Base-by-base conservation (phyloP, 1,140 invertebrate genomes). In the Steinernema feltiae region DNA sequence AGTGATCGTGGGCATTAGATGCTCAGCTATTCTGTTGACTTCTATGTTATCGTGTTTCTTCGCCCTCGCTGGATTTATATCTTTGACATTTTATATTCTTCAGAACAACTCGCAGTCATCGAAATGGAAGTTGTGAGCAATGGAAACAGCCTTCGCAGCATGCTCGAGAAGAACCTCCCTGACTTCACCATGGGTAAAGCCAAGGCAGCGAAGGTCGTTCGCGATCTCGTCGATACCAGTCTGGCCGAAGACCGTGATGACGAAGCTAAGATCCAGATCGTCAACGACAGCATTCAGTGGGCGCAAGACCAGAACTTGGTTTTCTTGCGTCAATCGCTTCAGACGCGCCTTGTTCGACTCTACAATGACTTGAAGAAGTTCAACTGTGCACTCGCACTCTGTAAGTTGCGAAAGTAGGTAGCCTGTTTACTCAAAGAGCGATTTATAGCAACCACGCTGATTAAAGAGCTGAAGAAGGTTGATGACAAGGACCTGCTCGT, bases 401-500 rank as follows among this genome's bases (percentile, higher is more conserved):
- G 83, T 84, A 77, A 30, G 21, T 71, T 63, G 27, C n/a, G n/a
- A n/a, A n/a, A n/a, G n/a, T n/a, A n/a, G n/a, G n/a, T n/a, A n/a
- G n/a, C n/a, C n/a, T n/a, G n/a, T n/a, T n/a, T n/a, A n/a, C n/a
- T n/a, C n/a, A n/a, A n/a, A n/a, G n/a, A n/a, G n/a, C n/a, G n/a
- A n/a, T n/a, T 77, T 76, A 74, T 82, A 87, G 88, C 93, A 69
- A 92, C 93, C 0, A 91, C 91, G 75, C 89, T 99, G 31, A 88
- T 99, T 31, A 92, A 92, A 84, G 97, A 99, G 87, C 88, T 99
- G 32, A 99, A 99, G 87, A 99, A 99, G 87, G 88, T 99, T 83
- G 97, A 99, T 89, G 97, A 99, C 85, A 99, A 99, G 88, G 96
- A 98, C 88, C 89, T 99, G 72, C 88, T 99, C 72, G 96, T 99